Evolutionary conservation across 1,140 invertebrate genomes (phyloP), one percentile per base, ranked within the genome.

Genomic region (Nephotettix cincticeps): DNA sequence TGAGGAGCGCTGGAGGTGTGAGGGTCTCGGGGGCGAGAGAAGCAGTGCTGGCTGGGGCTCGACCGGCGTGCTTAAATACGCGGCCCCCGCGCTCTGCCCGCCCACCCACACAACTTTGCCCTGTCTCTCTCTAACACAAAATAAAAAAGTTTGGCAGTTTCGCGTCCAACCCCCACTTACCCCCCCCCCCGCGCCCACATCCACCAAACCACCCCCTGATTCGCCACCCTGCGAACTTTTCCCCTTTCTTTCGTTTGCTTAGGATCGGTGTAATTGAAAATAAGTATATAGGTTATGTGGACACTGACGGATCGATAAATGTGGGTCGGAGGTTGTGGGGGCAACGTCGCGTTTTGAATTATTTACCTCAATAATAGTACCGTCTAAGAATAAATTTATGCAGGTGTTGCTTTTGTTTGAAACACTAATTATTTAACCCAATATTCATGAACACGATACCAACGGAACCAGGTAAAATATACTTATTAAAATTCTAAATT

Each of bases 201-300:
- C 32, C 17, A 27, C 61, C 61, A 19, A n/a, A n/a, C 63, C 29
- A 1, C 11, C 36, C 32, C 32, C 21, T 1, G 19, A 32, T n/a
- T 11, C 64, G 21, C 64, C 3, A 1, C 32, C 64, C 30, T n/a
- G 36, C 64, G 21, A 27, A 61, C 56, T 61, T 61, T 61, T 25
- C 56, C 36, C 36, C 63, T 43, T 32, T 67, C 64, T 67, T 67
- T 40, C 64, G 64, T 67, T 67, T 67, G 40, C 64, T 67, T 67
- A 67, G 64, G 32, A 17, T 19, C 36, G 64, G 21, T 67, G 64
- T 67, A 67, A 67, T 67, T 67, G 64, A 67, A 67, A 67, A 67
- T 67, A 67, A 67, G 64, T 67, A 67, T 67, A 67, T 67, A 67
- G 64, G 64, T 67, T 67, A 67, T 40, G 64, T 43, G 40, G 64